Evolutionary conservation across 2,888 invertebrate genomes (phyloP).

Genomic region (Temnothorax ravouxi): DNA sequence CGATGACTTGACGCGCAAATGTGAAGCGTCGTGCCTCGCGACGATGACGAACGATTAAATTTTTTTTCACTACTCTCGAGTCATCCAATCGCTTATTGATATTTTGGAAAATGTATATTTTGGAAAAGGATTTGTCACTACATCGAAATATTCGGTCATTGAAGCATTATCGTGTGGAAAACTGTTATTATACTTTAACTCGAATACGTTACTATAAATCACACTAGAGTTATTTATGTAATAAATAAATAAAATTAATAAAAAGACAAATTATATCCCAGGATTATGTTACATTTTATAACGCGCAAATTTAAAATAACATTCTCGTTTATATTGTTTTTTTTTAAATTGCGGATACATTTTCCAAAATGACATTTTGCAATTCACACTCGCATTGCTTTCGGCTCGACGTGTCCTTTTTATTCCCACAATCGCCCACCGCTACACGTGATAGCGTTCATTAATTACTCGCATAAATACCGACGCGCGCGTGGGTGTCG

Average conservation of each 20-base stretch:
- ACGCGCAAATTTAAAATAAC: neutral
- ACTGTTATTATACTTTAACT: neutral
- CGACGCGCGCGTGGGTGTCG: conserved; percentile 22
- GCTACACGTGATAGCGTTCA: conserved; percentile 34
- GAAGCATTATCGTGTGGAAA: neutral
- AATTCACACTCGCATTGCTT: conserved; percentile 19
- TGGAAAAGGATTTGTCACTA: neutral
- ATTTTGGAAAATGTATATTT: neutral
- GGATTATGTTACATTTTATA: neutral
- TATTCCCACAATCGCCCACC: conserved; percentile 37
- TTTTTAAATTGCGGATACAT: neutral
- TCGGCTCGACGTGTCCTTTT: conserved; percentile 2
- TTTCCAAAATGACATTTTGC: conserved; percentile 37
- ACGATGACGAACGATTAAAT: neutral
- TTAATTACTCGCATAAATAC: conserved; percentile 51
- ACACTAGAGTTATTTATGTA: neutral
- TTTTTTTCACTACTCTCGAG: conserved; percentile 1
- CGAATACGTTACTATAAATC: neutral
- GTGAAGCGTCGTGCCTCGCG: neutral
- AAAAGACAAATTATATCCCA: neutral
- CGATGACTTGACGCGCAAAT: conserved; percentile 26
- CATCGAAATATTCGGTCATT: neutral
- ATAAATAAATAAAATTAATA: neutral
- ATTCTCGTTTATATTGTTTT: neutral
- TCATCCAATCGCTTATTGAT: neutral